These are phyloP conservation scores for Noctua comes DNA, from an alignment of 2,888 invertebrate species.

Conservation along the genomic window DNA sequence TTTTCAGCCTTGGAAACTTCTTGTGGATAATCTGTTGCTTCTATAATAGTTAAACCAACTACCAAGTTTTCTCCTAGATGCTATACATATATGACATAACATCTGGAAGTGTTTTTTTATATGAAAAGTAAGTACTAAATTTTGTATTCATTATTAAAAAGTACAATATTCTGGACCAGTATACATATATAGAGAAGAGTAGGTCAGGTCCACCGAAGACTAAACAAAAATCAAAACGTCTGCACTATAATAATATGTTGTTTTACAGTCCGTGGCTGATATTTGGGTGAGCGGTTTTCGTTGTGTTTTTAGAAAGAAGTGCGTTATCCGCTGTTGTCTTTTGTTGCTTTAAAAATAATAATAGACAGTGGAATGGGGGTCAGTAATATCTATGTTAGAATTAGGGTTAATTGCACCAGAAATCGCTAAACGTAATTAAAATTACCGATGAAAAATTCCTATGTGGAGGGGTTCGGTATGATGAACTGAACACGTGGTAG, in stretches of 20 bases:
- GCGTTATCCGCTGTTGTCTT: too few relatives aligned
- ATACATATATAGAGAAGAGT: slow-evolving; percentile 28
- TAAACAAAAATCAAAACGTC: slow-evolving; percentile 50
- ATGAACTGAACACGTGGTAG: too few relatives aligned
- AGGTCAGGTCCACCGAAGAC: slow-evolving; percentile 48
- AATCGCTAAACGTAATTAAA: too few relatives aligned
- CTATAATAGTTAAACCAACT: background rate
- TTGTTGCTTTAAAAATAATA: too few relatives aligned
- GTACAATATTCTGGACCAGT: background rate
- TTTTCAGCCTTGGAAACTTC: background rate
- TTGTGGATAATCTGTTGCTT: background rate
- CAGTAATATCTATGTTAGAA: too few relatives aligned
- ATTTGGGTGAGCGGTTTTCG: background rate
- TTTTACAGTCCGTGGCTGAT: background rate
- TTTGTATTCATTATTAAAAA: background rate
- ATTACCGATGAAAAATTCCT: too few relatives aligned
- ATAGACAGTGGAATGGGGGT: too few relatives aligned
- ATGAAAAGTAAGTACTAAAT: background rate
- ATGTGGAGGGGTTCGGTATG: too few relatives aligned
- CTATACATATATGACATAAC: too few relatives aligned
- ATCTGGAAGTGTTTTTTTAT: background rate
- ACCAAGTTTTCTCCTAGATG: too few relatives aligned
- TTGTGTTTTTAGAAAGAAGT: background rate
- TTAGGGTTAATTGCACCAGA: too few relatives aligned
- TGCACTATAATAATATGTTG: slow-evolving; percentile 16